A percentile compares a stretch with the other conserved stretches of the same genome.
Conservation (phyloP, 92 coral and sea anemone genomes). For the Micromussa lordhowensis region DNA sequence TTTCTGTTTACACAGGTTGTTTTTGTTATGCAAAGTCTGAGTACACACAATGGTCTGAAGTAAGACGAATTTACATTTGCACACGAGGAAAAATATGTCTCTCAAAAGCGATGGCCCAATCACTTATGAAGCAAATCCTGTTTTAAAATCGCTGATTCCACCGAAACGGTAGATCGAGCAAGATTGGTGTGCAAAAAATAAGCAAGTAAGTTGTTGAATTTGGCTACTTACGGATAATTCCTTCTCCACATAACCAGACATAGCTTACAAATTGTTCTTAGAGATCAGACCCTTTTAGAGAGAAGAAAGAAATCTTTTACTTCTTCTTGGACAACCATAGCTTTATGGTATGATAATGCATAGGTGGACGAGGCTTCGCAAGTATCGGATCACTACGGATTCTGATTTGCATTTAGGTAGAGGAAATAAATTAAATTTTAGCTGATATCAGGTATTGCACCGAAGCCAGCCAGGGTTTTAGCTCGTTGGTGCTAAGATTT, state of each 20-base stretch:
- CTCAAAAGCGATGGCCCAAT: neutral
- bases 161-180: neutral
- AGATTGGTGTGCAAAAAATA: neutral
- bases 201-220: neutral
- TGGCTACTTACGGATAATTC: neutral
- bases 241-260: neutral
- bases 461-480: neutral
- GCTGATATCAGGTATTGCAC: no score
- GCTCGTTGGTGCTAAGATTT: neutral
- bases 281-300: neutral
- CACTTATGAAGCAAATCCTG: neutral
- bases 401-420: neutral
- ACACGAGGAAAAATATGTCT: neutral
- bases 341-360: neutral
- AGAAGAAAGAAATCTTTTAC: neutral
- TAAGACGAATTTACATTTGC: neutral
- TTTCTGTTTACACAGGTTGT: neutral
- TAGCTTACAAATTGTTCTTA: neutral
- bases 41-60: neutral
- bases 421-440: neutral
- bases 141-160: neutral
- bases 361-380: neutral
- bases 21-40: neutral
- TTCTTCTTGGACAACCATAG: neutral
- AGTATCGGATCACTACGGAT: neutral